These are phyloP conservation scores for Agrotis ipsilon DNA, from an alignment of 2,888 invertebrate species.

Conservation along the genomic window DNA sequence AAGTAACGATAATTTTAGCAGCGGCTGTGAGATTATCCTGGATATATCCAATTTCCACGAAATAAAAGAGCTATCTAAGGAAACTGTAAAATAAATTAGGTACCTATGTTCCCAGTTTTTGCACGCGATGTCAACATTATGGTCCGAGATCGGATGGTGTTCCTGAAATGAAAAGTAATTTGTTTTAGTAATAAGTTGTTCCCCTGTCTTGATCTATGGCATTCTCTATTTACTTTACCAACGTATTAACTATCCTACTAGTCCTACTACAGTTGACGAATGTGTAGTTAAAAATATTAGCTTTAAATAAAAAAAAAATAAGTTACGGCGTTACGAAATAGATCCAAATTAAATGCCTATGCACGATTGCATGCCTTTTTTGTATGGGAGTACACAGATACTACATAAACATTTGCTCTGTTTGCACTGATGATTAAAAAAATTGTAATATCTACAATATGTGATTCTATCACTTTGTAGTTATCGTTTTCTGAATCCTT, in stretches of 20 bases:
- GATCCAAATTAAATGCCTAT: no score
- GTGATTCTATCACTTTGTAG: no score
- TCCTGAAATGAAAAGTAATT: slow-evolving; percentile 67
- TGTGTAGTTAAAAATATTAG: not conserved
- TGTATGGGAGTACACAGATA: no score
- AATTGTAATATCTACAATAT: no score
- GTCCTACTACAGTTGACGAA: not conserved
- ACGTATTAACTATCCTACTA: no score
- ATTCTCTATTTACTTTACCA: not conserved
- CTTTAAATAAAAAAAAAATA: no score
- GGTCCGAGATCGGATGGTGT: slow-evolving; percentile 69
- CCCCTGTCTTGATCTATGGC: not conserved
- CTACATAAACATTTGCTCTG: no score
- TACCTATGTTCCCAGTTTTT: slow-evolving; percentile 63
- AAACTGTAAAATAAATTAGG: not conserved
- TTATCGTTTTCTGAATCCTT: slow-evolving; percentile 9
- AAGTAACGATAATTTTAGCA: slow-evolving; percentile 7
- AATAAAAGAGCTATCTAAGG: not conserved
- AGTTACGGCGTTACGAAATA: no score
- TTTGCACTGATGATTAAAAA: no score
- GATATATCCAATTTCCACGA: not conserved
- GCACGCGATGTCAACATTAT: slow-evolving; percentile 69
- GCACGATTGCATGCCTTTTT: no score
- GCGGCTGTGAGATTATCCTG: not conserved
- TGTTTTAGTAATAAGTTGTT: slow-evolving; percentile 7